Evolutionary conservation across 2,797 vertebrate genomes (phyloP).

Genomic region (Malurus splendens): DNA sequence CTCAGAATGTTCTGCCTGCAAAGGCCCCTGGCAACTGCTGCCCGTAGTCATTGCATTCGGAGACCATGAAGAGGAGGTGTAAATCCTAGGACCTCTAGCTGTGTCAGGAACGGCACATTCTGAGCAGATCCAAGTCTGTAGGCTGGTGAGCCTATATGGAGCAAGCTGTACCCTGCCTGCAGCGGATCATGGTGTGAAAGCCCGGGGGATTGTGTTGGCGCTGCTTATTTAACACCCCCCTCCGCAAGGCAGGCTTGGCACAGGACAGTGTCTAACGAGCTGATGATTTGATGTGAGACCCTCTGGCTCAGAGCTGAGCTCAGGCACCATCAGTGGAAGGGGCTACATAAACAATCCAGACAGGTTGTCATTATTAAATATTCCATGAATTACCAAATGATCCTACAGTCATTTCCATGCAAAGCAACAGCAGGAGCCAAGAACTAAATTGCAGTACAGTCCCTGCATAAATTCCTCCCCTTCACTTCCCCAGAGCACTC

Average conservation of each 20-base stretch:
- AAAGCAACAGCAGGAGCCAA: not conserved
- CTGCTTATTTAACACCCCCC: not conserved
- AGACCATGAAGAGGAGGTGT: not conserved
- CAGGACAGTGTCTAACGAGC: not conserved
- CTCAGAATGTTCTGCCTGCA: not conserved
- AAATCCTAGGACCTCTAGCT: not conserved
- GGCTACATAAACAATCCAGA: not conserved
- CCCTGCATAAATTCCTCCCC: not conserved
- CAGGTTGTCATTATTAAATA: slow-evolving; percentile 16
- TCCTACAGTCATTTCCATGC: not conserved
- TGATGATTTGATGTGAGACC: slow-evolving; percentile 1
- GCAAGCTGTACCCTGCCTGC: not conserved
- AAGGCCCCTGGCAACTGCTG: not conserved
- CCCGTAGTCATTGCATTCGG: not conserved
- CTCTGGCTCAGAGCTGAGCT: not conserved
- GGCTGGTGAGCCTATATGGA: not conserved
- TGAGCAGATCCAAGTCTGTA: not conserved
- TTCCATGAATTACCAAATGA: not conserved
- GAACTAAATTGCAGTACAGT: not conserved
- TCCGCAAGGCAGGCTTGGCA: not conserved
- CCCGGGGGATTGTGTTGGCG: not conserved
- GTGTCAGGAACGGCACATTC: slow-evolving; percentile 9
- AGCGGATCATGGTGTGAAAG: not conserved
- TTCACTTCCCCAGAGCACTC: not conserved
- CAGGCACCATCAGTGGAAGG: not conserved